Base-by-base conservation (phyloP, 2,113 vertebrate species). In the Capreolus pygargus region DNA sequence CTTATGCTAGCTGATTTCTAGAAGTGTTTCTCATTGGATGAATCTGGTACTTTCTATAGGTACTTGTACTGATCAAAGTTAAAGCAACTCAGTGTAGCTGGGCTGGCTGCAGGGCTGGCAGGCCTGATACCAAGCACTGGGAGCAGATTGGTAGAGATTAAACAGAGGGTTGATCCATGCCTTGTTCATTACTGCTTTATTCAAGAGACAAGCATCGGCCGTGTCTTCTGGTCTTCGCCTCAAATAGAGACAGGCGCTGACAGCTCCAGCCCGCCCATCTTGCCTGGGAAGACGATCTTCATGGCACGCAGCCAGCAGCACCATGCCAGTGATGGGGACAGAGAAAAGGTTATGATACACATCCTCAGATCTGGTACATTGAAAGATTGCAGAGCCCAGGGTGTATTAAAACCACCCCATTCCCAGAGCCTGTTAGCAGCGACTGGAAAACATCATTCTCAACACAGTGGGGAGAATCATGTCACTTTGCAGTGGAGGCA, bases 371-470 rank as follows among this genome's bases (percentile, higher is more conserved):
- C 39, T 5, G 1, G 36, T 3, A 13, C 15, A 10, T 1, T 7
- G 19, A 25, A 39, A 64, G 74, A 8, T 0, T 2, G 28, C 61
- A 52, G 54, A 60, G n/a, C 39, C 79, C 67, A 17, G 55, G 6
- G 23, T 36, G 30, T 1, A 16, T 85, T 27, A 58, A 70, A 54
- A 21, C 10, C 4, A 10, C 11, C 43, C 6, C 15, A 36, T 16
- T 54, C 25, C 70, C 39, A 36, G 30, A 86, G 4, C 64, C 58
- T 58, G 17, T 57, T 97, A 85, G 78, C 85, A 91, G 33, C 57
- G 33, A 33, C 94, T 92, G 87, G 97, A 94, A 94, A 8, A 30
- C 14, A 91, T 67, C 92, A 50, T 81, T 93, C 67, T 94, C 33
- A 12, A 50, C 0, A 1, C 19, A 74, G 50, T 15, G 50, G 85